A percentile compares a stretch with the other conserved stretches of the same genome.
phyloP scores from a whole-genome alignment of 2,113 vertebrate species.

The Gobiocypris rarus region DNA sequence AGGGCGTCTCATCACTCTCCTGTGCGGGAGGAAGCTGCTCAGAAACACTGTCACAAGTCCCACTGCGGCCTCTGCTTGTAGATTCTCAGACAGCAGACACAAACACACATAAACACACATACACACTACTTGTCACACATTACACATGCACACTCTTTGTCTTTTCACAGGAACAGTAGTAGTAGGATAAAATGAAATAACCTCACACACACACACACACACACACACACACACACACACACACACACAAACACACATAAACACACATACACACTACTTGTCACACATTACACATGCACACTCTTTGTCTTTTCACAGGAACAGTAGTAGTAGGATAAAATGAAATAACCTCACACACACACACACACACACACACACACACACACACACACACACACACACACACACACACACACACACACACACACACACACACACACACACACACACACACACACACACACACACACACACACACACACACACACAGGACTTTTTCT shows the following conservation, averaged over 20 bases:
- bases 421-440: constrained; percentile 18
- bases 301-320: neutral
- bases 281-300: constrained; percentile 15
- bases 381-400: neutral
- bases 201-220: neutral
- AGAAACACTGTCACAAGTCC: constrained; percentile 71
- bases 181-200: neutral
- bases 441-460: too few relatives aligned
- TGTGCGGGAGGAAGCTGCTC: constrained; percentile 62
- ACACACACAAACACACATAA: constrained; percentile 1
- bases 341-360: neutral
- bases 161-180: neutral
- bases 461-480: too few relatives aligned
- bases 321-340: neutral
- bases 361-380: too few relatives aligned
- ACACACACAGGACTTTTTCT: neutral
- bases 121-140: constrained; percentile 7
- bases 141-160: neutral
- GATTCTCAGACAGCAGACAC: constrained; percentile 22
- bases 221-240: too few relatives aligned
- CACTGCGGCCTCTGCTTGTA: constrained; percentile 41
- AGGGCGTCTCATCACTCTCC: constrained; percentile 59
- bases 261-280: constrained; percentile 11
- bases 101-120: constrained; percentile 27
- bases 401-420: constrained; percentile 22